Base-by-base conservation (phyloP, 2,113 vertebrate genomes). In the Pogonocichla stellata region DNA sequence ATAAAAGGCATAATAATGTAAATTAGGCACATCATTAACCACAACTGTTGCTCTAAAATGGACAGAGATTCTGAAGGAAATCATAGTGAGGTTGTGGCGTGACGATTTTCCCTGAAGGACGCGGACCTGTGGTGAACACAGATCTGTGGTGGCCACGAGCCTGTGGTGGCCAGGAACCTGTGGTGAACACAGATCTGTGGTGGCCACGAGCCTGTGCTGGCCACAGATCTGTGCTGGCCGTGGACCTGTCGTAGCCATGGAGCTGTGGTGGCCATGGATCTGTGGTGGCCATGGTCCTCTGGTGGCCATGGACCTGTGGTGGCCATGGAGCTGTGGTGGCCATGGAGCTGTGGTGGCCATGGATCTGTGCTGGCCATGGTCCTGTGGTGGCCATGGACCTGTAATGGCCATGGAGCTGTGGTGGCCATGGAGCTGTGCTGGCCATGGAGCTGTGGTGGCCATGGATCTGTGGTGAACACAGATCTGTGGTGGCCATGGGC, bases 211-310 rank as follows among this genome's bases (percentile, higher is more conserved):
- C 0, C 3, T n/a, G 51, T 26, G 34, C 16, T 33, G 17, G 17
- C 8, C 9, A 12, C 0, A 5, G 5, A 15, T 0, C 40, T 20
- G 13, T 13, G 24, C 10, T 22, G 9, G 34, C 2, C 10, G 18
- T 0, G 1, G 10, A 18, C 0, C 3, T 4, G 14, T 53, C 38
- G 8, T 28, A 31, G 19, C 4, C 5, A 5, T 0, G 1, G 8
- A 4, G 0, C 10, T 34, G 38, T 42, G 12, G 5, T 25, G 36
- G 50, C 4, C n/a, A 16, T 0, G 5, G 6, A 29, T 3, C 7
- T 18, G 47, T n/a, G 29, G 5, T 14, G 22, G 36, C 4, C 24
- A 15, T 0, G 12, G 24, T 8, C 0, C 31, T 25, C 8, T 47
- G 64, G 16, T 34, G 23, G 23, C 9, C 24, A 19, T 0, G 8